Percentiles rank a stretch among this genome's conserved stretches.
Conservation (phyloP, 2,113 vertebrate species). For the Brachypodius melanocephalos region DNA sequence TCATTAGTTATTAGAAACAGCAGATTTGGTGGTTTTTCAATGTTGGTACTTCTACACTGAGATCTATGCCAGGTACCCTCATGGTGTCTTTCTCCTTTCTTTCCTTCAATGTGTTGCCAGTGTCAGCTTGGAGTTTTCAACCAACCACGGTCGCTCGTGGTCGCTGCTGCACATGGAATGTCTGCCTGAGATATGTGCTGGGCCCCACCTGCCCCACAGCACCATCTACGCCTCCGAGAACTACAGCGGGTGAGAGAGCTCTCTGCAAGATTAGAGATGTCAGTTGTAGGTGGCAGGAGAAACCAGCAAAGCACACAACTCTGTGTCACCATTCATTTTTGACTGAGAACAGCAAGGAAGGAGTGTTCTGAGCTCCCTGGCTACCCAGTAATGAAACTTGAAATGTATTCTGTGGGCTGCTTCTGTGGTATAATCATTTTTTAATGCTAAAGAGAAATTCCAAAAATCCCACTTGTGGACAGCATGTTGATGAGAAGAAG, state of each 20-base stretch:
- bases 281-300: background rate
- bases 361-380: background rate
- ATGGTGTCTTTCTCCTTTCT: background rate
- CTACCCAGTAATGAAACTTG: background rate
- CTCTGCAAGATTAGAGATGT: background rate
- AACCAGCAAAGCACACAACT: background rate
- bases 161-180: conserved; percentile 92
- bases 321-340: background rate
- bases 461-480: background rate
- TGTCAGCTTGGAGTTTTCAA: conserved; percentile 92
- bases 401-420: background rate
- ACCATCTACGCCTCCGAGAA: conserved; percentile 95
- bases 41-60: background rate
- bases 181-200: conserved; percentile 90
- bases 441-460: background rate
- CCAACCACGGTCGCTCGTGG: conserved; percentile 93
- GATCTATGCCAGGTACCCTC: background rate
- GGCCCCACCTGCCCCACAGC: conserved; percentile 93
- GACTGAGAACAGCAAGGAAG: background rate
- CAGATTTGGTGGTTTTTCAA: background rate
- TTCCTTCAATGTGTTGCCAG: conserved; percentile 59
- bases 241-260: conserved; percentile 88
- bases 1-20: background rate
- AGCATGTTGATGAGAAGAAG: background rate
- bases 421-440: background rate